Evolutionary conservation across 2,113 vertebrate genomes (phyloP), one percentile per base, ranked within the genome.

Genomic region (Anseranas semipalmata): DNA sequence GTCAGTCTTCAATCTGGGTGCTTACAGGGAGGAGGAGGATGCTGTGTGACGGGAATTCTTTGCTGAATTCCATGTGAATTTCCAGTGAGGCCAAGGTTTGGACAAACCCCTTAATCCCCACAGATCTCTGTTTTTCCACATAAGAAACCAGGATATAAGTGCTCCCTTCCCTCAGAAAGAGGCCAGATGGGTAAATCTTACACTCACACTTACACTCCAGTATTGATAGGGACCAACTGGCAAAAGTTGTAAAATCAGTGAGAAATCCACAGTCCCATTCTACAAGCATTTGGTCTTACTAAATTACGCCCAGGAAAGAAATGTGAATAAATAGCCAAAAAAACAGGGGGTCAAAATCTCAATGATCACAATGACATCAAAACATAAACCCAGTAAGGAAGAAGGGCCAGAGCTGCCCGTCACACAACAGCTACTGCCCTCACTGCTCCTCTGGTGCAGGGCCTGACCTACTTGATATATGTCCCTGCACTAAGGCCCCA

Each of bases 391-490:
- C 15, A 1, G 15, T 7, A 11, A n/a, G 48, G 83, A 65, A 68
- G 83, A 65, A 68, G 76, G 68, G 46, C 48, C 52, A 21, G 59
- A 0, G 0, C 45, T 80, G 83, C 59, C 25, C 15, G 68, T 70
- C 78, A 20, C 59, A 76, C n/a, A 39, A 11, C 63, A 79, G 35
- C 74, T 65, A 63, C 71, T 70, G 73, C 59, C 85, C 28, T 22
- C 41, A 2, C 90, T 72, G 76, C 33, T 74, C 66, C 88, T 67
- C 62, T 75, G 68, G n/a, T 86, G 73, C 62, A 50, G 45, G 81
- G 77, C 72, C 92, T 97, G 96, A 96, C 96, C 95, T 95, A 90
- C 76, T 94, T 96, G 95, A 93, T 90, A 3, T 50, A 0, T 33
- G 66, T 41, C 94, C 85, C 92, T 76, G 62, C 87, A 80, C 83